Base-by-base conservation (phyloP, 2,797 vertebrate species). In the Varecia variegata region DNA sequence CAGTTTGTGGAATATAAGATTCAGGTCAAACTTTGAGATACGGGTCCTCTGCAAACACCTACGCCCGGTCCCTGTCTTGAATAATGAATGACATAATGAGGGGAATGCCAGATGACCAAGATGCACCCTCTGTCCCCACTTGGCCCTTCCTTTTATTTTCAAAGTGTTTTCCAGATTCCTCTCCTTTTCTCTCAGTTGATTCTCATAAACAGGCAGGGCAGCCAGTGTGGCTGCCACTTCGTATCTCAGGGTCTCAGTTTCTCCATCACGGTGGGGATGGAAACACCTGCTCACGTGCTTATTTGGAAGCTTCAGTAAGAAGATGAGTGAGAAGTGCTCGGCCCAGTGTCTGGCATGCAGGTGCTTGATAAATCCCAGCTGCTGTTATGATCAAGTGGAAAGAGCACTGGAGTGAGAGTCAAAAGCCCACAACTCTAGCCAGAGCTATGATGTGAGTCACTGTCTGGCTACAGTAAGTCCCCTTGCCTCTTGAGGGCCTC, bases 401-500 rank as follows among this genome's bases (percentile, higher is more conserved):
- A 50, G 23, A 50, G 43, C 58, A 2, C 67, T 3, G 2, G 32
- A 3, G 38, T 14, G 9, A 62, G n/a, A 13, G 35, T 88, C 45
- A 21, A 7, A 74, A 81, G 58, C 20, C 17, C 43, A 3, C 0
- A 8, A 21, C 15, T 76, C 23, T 35, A 58, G 47, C 15, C 18
- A 0, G 4, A 32, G 60, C 11, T 56, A 54, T 47, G 40, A 21
- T 8, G 0, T 1, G 25, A 35, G 11, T 56, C 82, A 32, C 4
- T 0, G 0, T 2, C 17, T 30, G 71, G n/a, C 45, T 83, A 40
- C 65, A 25, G 12, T 11, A 35, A 40, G 32, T 18, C 32, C 4
- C 4, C 14, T 60, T 40, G 27, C 47, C 18, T 56, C 82, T 32
- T 27, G 77, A 13, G n/a, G 17, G 43, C 23, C 43, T 87, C 62